A percentile compares a stretch with the other conserved stretches of the same genome.
Evolutionary conservation across 2,888 invertebrate species (phyloP).

Genomic region (Nomada flava): DNA sequence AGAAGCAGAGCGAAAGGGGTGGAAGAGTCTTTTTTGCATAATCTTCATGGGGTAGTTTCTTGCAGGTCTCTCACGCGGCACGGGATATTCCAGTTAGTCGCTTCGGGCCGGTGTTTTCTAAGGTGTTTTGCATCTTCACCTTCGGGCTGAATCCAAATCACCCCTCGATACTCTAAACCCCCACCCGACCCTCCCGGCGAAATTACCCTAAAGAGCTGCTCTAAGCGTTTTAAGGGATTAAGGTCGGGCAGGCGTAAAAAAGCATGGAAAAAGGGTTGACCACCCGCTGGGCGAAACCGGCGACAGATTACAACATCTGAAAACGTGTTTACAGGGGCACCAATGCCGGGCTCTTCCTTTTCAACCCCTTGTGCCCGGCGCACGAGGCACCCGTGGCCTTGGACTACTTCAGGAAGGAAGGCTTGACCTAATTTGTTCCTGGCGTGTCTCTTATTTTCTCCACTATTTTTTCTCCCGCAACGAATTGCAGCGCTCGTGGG

Average conservation of each 20-base stretch:
- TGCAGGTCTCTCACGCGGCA: slow-evolving; percentile 71
- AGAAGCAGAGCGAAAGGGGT: slow-evolving; percentile 45
- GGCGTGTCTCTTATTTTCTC: background rate
- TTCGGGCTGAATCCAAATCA: slow-evolving; percentile 27
- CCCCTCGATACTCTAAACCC: background rate
- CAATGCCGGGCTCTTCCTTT: slow-evolving; percentile 26
- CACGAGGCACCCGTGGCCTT: slow-evolving; percentile 29
- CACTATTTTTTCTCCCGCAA: background rate
- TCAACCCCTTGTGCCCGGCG: slow-evolving; percentile 13
- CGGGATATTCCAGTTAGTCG: slow-evolving; percentile 58
- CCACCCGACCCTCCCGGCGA: slow-evolving; percentile 20
- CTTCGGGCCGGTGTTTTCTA: slow-evolving; percentile 59
- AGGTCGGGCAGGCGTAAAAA: slow-evolving; percentile 82
- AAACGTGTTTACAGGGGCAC: slow-evolving; percentile 69
- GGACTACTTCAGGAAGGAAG: slow-evolving; percentile 24
- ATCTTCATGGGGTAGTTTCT: slow-evolving; percentile 75
- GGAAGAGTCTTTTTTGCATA: slow-evolving; percentile 74
- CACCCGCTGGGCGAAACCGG: slow-evolving; percentile 83
- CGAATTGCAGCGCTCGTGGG: background rate
- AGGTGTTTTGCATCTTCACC: slow-evolving; percentile 65
- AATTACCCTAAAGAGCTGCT: slow-evolving; percentile 82
- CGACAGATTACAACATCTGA: slow-evolving; percentile 74
- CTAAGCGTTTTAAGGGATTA: slow-evolving; percentile 84
- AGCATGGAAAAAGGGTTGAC: slow-evolving; percentile 81
- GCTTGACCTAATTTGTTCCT: slow-evolving; percentile 4